Base-by-base conservation (phyloP, 1,140 invertebrate species). In the Lasioglossum baleicum region DNA sequence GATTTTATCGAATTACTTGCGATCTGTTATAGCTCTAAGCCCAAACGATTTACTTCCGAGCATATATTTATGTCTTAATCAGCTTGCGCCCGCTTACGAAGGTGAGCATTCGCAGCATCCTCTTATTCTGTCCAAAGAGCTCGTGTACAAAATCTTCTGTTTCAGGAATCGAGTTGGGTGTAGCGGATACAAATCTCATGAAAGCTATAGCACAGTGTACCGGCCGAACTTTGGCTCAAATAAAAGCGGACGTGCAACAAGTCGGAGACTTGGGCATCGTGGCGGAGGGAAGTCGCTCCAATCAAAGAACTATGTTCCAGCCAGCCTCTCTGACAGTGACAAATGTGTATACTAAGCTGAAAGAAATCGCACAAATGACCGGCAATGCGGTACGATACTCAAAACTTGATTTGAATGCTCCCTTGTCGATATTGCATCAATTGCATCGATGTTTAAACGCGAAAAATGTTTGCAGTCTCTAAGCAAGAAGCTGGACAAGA, bases 41-140 rank as follows among this genome's bases (percentile, higher is more conserved):
- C 98, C 98, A 0, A 94, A 97, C 65, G 99, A 99, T 92, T 93
- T 99, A 17, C 82, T 99, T 61, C 95, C 96, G 0, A 98, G 97
- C 90, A 95, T 99, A 20, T 99, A 99, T 92, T 92, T 99, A 51
- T 99, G 98, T 91, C 94, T 99, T 0, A 99, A 99, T 94, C 96
- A 98, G 92, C 91, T 99, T 61, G 98, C 97, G 6, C 99, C 99
- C 0, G 97, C 98, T 3, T 99, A 99, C 92, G 96, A 98, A 93
- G 96, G 96, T 91, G 91, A 75, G 13, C 60, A 65, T 35, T 79
- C 68, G 22, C 71, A 63, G 22, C 35, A 44, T 76, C 10, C 17
- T n/a, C 1, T 7, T 44, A 13, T 5, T 4, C 42, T 15, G 3
- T 61, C 61, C 35, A 40, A 70, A 51, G 64, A 65, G 44, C 10